Evolutionary conservation across 2,888 invertebrate species (phyloP), one percentile per base, ranked within the genome.

Genomic region (Cheilosia vernalis): DNA sequence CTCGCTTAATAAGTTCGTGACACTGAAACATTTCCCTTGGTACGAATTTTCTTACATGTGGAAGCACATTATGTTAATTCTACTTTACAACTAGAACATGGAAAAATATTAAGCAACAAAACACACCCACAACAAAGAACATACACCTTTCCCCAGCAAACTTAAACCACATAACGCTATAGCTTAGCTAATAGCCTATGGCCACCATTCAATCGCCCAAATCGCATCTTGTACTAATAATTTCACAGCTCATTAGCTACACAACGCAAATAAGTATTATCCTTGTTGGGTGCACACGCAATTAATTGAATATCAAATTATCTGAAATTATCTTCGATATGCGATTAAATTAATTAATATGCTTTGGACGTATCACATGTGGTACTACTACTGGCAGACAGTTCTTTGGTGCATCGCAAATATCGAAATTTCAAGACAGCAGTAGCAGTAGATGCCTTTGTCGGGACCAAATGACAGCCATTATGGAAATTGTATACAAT

Each of bases 241-340:
- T 81, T 85, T 76, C 76, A 77, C 81, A 67, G 66, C 76, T 85
- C 85, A 85, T 85, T 85, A 85, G 76, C 33, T 76, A 56, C 85
- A 81, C 70, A 81, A 81, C 61, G 49, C 76, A 85, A 72, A 85
- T 85, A 72, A 76, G 76, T 85, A 81, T 77, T 81, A 81, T 72
- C 76, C 76, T 76, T 85, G 76, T 51, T 77, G 85, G 76, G 55
- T 85, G 85, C 85, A 81, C 70, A 85, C 72, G 55, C 85, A 76
- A 81, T 81, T 85, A 85, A 85, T 85, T 85, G 85, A 85, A 85
- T 85, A 85, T 72, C 58, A 77, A 85, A 85, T 85, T 81, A 79
- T 79, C 61, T 63, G 15, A 77, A 85, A 81, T 85, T 81, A 60
- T 60, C 44, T 56, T 47, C 76, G 66, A 70, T 61, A 77, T 72